Percentiles rank a stretch among this genome's conserved stretches.
Evolutionary conservation across 1,140 invertebrate genomes (phyloP).

Genomic region (Catajapyx aquilonaris): DNA sequence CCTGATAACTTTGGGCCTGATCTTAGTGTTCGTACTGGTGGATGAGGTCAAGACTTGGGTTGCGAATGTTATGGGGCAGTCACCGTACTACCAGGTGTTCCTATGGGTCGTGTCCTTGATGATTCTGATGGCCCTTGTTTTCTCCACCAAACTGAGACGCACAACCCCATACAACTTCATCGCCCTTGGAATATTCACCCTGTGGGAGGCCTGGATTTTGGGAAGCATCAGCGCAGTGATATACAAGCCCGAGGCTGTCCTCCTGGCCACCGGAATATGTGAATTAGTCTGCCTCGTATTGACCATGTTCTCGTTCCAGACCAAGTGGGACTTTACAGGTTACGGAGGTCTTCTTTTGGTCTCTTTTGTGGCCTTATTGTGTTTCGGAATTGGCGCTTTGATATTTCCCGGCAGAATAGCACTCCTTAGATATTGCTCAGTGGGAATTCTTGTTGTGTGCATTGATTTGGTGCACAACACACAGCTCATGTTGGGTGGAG

Average conservation of each 20-base stretch:
- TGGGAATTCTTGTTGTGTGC: slow-evolving; percentile 52
- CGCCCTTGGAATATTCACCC: slow-evolving; percentile 63
- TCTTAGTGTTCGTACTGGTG: slow-evolving; percentile 53
- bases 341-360: slow-evolving; percentile 59
- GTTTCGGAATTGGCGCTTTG: slow-evolving; percentile 60
- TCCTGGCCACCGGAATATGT: slow-evolving; percentile 63
- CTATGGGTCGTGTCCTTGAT: slow-evolving; percentile 47
- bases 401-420: slow-evolving; percentile 37
- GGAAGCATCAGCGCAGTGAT: slow-evolving; percentile 39
- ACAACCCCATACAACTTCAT: slow-evolving; percentile 75
- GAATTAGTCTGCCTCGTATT: slow-evolving; percentile 55
- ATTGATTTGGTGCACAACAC: slow-evolving; percentile 82
- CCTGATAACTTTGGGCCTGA: slow-evolving; percentile 51
- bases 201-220: slow-evolving; percentile 54
- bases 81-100: slow-evolving; percentile 31
- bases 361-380: slow-evolving; percentile 48
- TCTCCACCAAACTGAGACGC: slow-evolving; percentile 61
- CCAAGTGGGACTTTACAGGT: slow-evolving; percentile 78
- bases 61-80: slow-evolving; percentile 25
- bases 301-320: slow-evolving; percentile 84
- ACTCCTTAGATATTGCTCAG: slow-evolving; percentile 50
- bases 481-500: slow-evolving; percentile 82
- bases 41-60: slow-evolving; percentile 22
- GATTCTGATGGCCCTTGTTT: slow-evolving; percentile 63
- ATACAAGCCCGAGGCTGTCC: slow-evolving; percentile 28